Percentiles rank a stretch among this genome's conserved stretches.
Evolutionary conservation across 2,888 invertebrate species (phyloP).

Genomic region (Argyra leucocephala): DNA sequence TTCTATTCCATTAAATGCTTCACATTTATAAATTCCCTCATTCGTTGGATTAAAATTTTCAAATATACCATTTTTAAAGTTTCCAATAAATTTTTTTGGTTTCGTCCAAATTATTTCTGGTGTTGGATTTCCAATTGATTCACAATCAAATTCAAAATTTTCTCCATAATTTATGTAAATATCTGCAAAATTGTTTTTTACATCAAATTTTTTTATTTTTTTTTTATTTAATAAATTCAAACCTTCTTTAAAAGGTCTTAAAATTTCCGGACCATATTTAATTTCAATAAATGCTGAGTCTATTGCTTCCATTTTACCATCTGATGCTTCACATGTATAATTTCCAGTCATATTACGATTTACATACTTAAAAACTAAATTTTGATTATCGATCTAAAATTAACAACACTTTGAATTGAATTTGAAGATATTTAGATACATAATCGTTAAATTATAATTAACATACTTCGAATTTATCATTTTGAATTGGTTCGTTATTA

Average conservation of each 20-base stretch:
- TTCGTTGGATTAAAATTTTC: conserved; percentile 22
- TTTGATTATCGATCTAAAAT: conserved; percentile 16
- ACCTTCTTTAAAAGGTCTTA: conserved; percentile 14
- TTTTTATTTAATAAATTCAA: not conserved
- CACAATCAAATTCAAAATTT: conserved; percentile 15
- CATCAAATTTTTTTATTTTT: no score
- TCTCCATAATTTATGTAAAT: conserved; percentile 14
- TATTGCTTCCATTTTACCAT: conserved; percentile 13
- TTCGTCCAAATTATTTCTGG: conserved; percentile 17
- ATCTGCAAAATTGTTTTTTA: not conserved
- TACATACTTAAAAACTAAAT: conserved; percentile 18
- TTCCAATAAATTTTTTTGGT: not conserved
- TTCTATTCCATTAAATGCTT: conserved; percentile 24
- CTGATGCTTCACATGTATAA: conserved; percentile 20
- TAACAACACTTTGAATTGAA: not conserved
- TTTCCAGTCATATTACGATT: conserved; percentile 16
- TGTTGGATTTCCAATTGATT: conserved; percentile 17
- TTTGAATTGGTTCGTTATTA: conserved; percentile 17
- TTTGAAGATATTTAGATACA: no score
- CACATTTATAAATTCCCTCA: conserved; percentile 30
- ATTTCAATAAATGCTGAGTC: conserved; percentile 19
- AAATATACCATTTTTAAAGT: conserved; percentile 16
- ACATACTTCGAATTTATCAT: conserved; percentile 5
- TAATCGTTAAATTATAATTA: not conserved
- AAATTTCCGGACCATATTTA: conserved; percentile 18